Percentiles rank a stretch among this genome's conserved stretches.
Evolutionary conservation across 2,113 vertebrate species (phyloP).

Genomic region (Callospermophilus lateralis): DNA sequence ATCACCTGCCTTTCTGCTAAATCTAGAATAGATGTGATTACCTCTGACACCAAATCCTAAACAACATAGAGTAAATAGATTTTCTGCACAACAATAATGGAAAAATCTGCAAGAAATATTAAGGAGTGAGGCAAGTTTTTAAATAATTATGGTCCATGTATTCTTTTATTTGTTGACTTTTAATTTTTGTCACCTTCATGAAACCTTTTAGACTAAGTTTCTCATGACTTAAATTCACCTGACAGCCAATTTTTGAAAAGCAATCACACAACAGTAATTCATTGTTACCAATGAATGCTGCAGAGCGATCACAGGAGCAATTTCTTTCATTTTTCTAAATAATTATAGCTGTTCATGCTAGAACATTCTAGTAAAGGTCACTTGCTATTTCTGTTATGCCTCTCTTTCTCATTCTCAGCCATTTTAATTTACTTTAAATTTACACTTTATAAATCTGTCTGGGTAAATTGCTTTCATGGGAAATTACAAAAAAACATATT

Average conservation of each 20-base stretch:
- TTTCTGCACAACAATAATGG: neutral
- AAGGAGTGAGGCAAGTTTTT: neutral
- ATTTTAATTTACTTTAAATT: constrained; percentile 48
- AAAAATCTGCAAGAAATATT: neutral
- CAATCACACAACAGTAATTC: constrained; percentile 30
- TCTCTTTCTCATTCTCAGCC: neutral
- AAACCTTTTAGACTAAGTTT: neutral
- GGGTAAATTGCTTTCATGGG: neutral
- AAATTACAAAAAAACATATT: neutral
- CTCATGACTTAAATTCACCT: constrained; percentile 18
- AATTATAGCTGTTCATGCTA: constrained; percentile 43
- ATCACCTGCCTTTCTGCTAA: neutral
- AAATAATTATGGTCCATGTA: neutral
- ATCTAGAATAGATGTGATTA: neutral
- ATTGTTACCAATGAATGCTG: constrained; percentile 30
- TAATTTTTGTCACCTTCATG: neutral
- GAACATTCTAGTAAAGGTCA: constrained; percentile 51
- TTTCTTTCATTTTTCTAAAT: constrained; percentile 62
- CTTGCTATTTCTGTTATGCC: constrained; percentile 6
- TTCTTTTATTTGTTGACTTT: neutral
- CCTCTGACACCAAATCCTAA: neutral
- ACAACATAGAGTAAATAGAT: neutral
- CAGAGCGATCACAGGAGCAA: neutral
- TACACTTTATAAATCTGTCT: neutral
- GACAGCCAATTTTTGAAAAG: constrained; percentile 43